These are phyloP conservation scores for Hypselothyrea guttata DNA, from an alignment of 2,888 invertebrate species.

Conservation along the genomic window DNA sequence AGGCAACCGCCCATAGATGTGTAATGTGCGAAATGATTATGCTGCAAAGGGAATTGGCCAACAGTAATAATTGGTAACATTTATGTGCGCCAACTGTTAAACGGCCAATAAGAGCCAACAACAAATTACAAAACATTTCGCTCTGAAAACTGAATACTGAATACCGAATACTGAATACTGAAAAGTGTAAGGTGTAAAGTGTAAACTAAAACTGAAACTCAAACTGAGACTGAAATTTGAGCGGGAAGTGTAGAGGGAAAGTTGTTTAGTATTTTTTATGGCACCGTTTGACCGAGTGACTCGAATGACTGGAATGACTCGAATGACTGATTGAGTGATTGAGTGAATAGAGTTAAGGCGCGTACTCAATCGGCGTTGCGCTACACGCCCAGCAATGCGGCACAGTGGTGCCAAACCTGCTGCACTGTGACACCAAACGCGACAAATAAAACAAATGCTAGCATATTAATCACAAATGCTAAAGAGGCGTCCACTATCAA, in stretches of 20 bases:
- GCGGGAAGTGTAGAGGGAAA: slow-evolving; percentile 33
- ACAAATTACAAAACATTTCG: slow-evolving; percentile 57
- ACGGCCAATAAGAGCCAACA: slow-evolving; percentile 61
- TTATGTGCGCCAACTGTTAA: slow-evolving; percentile 73
- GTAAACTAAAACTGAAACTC: neutral
- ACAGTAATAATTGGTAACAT: slow-evolving; percentile 71
- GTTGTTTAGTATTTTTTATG: slow-evolving; percentile 33
- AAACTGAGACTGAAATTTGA: neutral
- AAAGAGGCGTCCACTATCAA: too few relatives aligned
- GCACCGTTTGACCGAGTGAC: slow-evolving; percentile 24
- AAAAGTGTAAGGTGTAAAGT: neutral
- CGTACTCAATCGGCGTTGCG: slow-evolving; percentile 37
- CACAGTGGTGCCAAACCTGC: slow-evolving; percentile 31
- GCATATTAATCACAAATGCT: slow-evolving; percentile 40
- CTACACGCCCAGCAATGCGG: slow-evolving; percentile 56
- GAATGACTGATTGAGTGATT: slow-evolving; percentile 22
- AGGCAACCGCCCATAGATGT: slow-evolving; percentile 30
- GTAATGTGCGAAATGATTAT: slow-evolving; percentile 46
- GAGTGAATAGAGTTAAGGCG: slow-evolving; percentile 36
- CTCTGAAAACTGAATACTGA: neutral
- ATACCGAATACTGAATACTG: neutral
- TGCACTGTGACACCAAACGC: slow-evolving; percentile 5
- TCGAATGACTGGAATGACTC: slow-evolving; percentile 30
- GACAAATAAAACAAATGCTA: slow-evolving; percentile 20
- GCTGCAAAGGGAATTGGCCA: slow-evolving; percentile 56